phyloP scores from a whole-genome alignment of 2,888 invertebrate genomes.

The Oscheius sp. region DNA sequence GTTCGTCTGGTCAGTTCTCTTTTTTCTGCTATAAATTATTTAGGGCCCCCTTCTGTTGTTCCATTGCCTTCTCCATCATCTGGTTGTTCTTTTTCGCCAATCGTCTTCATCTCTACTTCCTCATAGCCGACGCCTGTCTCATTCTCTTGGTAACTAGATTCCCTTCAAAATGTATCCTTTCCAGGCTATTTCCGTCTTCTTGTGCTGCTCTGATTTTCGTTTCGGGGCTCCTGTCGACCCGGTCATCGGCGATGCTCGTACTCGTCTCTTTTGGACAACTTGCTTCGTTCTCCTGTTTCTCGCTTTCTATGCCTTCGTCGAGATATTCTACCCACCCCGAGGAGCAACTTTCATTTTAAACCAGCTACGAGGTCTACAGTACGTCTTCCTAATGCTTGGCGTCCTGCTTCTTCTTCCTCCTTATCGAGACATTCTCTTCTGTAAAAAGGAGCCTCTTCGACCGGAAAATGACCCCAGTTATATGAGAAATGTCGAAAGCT shows the following conservation, averaged over 20 bases:
- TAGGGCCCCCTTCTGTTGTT: neutral
- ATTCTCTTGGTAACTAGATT: neutral
- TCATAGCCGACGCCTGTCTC: neutral
- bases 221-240: conserved; percentile 12
- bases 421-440: neutral
- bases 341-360: neutral
- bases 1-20: neutral
- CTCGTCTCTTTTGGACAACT: neutral
- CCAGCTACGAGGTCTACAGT: neutral
- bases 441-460: neutral
- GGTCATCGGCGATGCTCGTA: conserved; percentile 9
- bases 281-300: neutral
- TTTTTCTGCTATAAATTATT: neutral
- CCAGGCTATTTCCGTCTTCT: neutral
- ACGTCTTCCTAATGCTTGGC: neutral
- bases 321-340: conserved; percentile 3
- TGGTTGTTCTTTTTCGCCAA: conserved; percentile 18
- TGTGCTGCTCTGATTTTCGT: conserved; percentile 1
- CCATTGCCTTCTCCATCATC: neutral
- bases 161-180: neutral
- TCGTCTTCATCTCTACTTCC: conserved; percentile 15
- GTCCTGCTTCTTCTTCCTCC: neutral
- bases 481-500: neutral
- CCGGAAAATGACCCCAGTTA: neutral
- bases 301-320: neutral